Evolutionary conservation across 2,797 vertebrate species (phyloP), one percentile per base, ranked within the genome.

Genomic region (Acomys russatus): DNA sequence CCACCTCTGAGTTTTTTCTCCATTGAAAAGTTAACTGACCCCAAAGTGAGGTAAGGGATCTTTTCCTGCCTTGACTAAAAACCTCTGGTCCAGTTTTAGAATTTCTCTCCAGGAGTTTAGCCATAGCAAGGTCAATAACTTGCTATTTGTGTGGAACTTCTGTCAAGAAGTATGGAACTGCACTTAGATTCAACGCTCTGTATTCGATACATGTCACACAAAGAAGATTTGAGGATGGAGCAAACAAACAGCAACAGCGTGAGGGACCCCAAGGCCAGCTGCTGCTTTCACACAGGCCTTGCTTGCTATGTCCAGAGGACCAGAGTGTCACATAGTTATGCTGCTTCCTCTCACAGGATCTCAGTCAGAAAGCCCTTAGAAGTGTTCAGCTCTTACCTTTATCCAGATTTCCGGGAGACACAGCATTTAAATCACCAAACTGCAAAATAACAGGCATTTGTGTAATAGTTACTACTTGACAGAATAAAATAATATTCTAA

Each of bases 391-490:
- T 94, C 97, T 98, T 98, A 99, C 99, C 99, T 99, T 99, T 99
- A 98, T 99, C 98, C 98, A 99, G 98, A 98, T 99, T 99, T 98
- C 98, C 98, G 97, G 99, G 99, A 80, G 99, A 99, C 30, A 98
- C 97, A 96, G 98, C 98, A 98, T 98, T 99, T 98, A 99, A 97
- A 98, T 99, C 99, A 93, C 98, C 98, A 98, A 99, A 99, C 99
- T 99, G 98, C 64, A 98, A 98, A 98, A 98, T 54, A 98, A 97
- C 1, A 94, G 95, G 94, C 93, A 97, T 97, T 97, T 96, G 94
- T 61, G 84, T 56, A 93, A 89, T 30, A 77, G 96, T 98, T 97
- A 98, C 35, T 94, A 94, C 54, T n/a, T 91, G 90, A 92, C 38
- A 95, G 80, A 90, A 96, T 71, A 93, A 91, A 94, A 92, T 74